A percentile compares a stretch with the other conserved stretches of the same genome.
phyloP scores from a whole-genome alignment of 2,888 invertebrate genomes.

The Hirtodrosophila cameraria region DNA sequence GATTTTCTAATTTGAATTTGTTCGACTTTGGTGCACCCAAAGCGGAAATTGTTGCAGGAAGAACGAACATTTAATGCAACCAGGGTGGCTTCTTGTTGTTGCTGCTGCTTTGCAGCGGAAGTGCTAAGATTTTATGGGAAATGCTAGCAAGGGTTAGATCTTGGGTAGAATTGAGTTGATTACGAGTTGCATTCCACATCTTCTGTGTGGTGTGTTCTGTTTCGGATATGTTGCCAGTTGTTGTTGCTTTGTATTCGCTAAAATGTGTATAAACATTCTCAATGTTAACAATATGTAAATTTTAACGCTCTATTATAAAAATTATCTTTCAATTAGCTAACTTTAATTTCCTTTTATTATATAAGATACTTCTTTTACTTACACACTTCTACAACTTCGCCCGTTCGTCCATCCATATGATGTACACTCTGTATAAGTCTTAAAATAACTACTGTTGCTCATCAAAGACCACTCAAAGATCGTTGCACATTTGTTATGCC shows the following conservation, averaged over 20 bases:
- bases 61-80: conserved; percentile 58
- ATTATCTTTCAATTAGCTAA: too few species aligned
- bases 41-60: conserved; percentile 76
- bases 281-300: background rate
- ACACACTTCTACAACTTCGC: too few species aligned
- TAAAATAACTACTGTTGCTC: too few species aligned
- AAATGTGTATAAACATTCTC: background rate
- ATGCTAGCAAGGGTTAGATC: conserved; percentile 60
- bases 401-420: too few species aligned
- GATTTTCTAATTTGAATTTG: conserved; percentile 78
- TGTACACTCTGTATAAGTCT: too few species aligned
- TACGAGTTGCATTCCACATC: conserved; percentile 25
- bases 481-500: conserved; percentile 35
- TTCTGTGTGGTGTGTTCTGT: conserved; percentile 13
- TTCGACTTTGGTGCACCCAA: conserved; percentile 67
- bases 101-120: conserved; percentile 49
- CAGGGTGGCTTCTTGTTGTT: conserved; percentile 31
- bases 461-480: conserved; percentile 8
- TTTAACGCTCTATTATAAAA: background rate
- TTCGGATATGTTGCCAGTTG: background rate
- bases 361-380: too few species aligned
- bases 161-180: conserved; percentile 45
- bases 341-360: too few species aligned
- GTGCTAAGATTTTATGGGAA: conserved; percentile 71
- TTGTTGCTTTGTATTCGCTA: background rate